Percentiles rank a stretch among this genome's conserved stretches.
Evolutionary conservation across 2,113 vertebrate genomes (phyloP).

Genomic region (Engraulis encrasicolus): DNA sequence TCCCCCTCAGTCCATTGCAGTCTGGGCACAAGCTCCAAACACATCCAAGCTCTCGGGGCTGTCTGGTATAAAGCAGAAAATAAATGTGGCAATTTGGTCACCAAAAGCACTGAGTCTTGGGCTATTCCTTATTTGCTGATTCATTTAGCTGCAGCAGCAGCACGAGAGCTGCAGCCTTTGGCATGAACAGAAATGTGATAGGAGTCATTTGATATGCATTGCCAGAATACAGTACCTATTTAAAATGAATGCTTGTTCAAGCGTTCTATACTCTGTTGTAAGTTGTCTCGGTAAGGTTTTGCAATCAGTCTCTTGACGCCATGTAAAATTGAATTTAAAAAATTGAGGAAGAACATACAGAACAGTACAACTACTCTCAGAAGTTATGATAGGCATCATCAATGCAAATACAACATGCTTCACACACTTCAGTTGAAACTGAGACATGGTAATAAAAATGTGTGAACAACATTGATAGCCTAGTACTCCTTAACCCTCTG

Average conservation of each 20-base stretch:
- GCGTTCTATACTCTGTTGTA: too few relatives aligned
- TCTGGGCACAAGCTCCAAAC: not conserved
- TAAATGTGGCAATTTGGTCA: conserved; percentile 16
- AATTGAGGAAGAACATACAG: too few relatives aligned
- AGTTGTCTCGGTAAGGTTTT: too few relatives aligned
- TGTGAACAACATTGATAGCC: too few relatives aligned
- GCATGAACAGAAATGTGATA: not conserved
- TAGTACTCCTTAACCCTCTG: too few relatives aligned
- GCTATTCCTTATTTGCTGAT: not conserved
- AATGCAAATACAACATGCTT: too few relatives aligned
- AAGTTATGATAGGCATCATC: too few relatives aligned
- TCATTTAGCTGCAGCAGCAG: not conserved
- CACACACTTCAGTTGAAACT: too few relatives aligned
- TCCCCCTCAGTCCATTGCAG: not conserved
- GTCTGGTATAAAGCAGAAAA: not conserved
- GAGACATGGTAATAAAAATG: too few relatives aligned
- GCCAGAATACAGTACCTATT: not conserved
- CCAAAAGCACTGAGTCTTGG: not conserved
- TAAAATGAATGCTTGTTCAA: not conserved
- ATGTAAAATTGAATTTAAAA: too few relatives aligned
- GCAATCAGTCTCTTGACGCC: too few relatives aligned
- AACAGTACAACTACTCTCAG: too few relatives aligned
- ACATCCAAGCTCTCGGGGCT: not conserved
- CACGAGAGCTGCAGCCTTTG: not conserved
- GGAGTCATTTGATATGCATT: not conserved